Evolutionary conservation across 2,797 vertebrate species (phyloP), one percentile per base, ranked within the genome.

Genomic region (Poliocrania exsul): DNA sequence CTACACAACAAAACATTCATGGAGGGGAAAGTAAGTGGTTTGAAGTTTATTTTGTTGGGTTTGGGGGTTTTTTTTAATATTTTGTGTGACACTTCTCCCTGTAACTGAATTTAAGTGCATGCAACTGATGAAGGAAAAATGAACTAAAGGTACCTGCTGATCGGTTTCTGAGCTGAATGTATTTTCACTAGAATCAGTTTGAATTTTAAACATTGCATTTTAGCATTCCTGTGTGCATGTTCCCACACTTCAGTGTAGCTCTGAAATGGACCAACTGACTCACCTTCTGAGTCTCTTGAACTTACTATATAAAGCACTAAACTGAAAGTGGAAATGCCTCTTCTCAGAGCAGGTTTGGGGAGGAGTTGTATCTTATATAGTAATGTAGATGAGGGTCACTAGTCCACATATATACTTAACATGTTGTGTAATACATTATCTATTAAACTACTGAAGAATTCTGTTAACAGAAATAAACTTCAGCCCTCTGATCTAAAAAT

Each of bases 1-100:
- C 98, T 99, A 99, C 95, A 99, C 99, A 93, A 99, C 99, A 97
- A 99, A 99, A 97, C 99, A 99, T 98, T 99, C 99, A 92, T 99
- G 99, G 99, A 99, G 99, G 96, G 99, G 99, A 95, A 99, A 99
- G 99, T 99, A 99, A 99, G 99, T 98, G 86, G 28, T 70, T 81
- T 64, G 28, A 90, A 75, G 10, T 73, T 78, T 20, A 47, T 78
- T 90, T 60, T 20, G 10, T 0, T 1, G 11, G 5, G 16, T 42
- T 42, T 42, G 16, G 16, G 40, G 3, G 7, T 42, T 42, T 26
- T 42, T 87, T 53, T 42, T 64, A 12, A 51, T 23, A 4, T 67
- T 80, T 57, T 79, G 10, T 69, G 23, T 79, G 38, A 33, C 18
- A 13, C 33, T 71, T 60, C 44, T 78, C 1, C 4, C 13, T 8